Evolutionary conservation across 2,888 invertebrate genomes (phyloP), one percentile per base, ranked within the genome.

Genomic region (Stegophylla sp.): DNA sequence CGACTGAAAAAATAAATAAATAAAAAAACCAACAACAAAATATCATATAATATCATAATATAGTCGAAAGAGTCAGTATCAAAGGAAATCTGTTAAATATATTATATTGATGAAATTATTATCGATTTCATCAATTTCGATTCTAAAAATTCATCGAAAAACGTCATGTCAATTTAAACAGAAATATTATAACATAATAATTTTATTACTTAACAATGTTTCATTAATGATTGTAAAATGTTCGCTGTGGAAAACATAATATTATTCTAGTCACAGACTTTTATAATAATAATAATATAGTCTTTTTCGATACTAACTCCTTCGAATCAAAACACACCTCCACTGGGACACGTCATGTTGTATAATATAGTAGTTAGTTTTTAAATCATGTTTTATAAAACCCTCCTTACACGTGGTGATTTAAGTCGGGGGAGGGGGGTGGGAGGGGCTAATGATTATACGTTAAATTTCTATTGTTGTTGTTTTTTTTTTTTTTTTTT

Each of bases 61-160:
- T 61, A 66, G 53, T 75, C 41, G 75, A 75, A 75, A 64, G 75
- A 75, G 75, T 53, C 64, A 66, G 75, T 66, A 75, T 75, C 75
- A 66, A 66, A 53, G 41, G n/a, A 75, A 66, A 53, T 17, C 26
- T 43, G 23, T 75, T 51, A n/a, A n/a, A n/a, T n/a, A n/a, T n/a
- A n/a, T n/a, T n/a, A n/a, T 28, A 23, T 51, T 66, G 66, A 66
- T 43, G 53, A 53, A 66, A 66, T 64, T 75, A 7, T 26, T 53
- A 41, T n/a, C n/a, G n/a, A n/a, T 66, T 64, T 63, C 4, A 74
- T 43, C 51, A 43, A 51, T 75, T 64, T 51, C 48, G 48, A 63
- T 74, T n/a, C 48, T 75, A 75, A 75, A 41, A 64, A 23, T 64
- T 41, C n/a, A 41, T 61, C 61, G 48, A 73, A 61, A 48, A 63